Evolutionary conservation across 2,888 invertebrate species (phyloP).

Genomic region (Drosophila leonis): DNA sequence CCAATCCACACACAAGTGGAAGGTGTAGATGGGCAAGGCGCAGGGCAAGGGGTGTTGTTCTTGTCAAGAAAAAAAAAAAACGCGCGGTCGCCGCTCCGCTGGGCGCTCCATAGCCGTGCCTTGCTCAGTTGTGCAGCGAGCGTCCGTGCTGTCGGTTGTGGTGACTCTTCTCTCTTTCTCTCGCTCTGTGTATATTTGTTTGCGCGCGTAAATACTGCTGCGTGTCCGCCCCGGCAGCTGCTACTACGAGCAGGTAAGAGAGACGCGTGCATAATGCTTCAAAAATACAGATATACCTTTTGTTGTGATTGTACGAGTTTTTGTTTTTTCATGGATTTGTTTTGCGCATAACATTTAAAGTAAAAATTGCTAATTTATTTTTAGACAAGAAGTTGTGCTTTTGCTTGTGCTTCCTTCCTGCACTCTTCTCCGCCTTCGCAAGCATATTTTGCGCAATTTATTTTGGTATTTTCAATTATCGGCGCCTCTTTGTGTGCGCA

Average conservation of each 20-base stretch:
- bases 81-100: constrained; percentile 74
- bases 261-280: constrained; percentile 60
- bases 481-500: constrained; percentile 35
- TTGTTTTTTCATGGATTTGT: constrained; percentile 33
- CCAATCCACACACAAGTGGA: constrained; percentile 37
- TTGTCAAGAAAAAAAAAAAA: constrained; percentile 53
- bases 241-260: constrained; percentile 65
- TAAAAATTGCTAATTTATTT: constrained; percentile 64
- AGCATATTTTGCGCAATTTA: constrained; percentile 61
- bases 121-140: constrained; percentile 78
- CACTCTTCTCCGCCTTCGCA: constrained; percentile 18
- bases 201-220: constrained; percentile 73
- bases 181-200: constrained; percentile 50
- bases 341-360: constrained; percentile 26
- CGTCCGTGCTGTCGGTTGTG: constrained; percentile 76
- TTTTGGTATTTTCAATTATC: constrained; percentile 75
- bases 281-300: constrained; percentile 8
- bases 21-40: constrained; percentile 19
- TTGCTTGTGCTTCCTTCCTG: constrained; percentile 21
- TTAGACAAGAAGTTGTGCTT: constrained; percentile 54
- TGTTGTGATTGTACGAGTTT: constrained; percentile 29
- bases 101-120: constrained; percentile 64
- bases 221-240: constrained; percentile 61
- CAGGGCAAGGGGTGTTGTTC: constrained; percentile 63
- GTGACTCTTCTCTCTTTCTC: constrained; percentile 42